Evolutionary conservation across 2,888 invertebrate genomes (phyloP), one percentile per base, ranked within the genome.

Genomic region (Ganaspis brasiliensis): DNA sequence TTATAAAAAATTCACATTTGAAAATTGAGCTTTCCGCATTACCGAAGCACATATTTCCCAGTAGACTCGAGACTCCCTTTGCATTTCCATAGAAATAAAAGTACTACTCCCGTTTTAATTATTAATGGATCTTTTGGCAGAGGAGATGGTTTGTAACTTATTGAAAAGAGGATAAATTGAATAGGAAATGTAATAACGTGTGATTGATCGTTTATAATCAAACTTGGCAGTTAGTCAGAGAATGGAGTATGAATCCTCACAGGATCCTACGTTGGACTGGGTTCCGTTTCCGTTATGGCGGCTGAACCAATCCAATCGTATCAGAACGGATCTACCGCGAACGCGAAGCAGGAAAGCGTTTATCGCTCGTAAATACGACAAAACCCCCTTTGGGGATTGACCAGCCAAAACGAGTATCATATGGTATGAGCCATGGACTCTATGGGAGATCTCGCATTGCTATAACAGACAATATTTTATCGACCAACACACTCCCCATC

Each of bases 321-420:
- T 67, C 67, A 45, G 45, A 26, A 67, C 45, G 45, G 67, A 67
- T 49, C 67, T 67, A 10, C 67, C 67, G 45, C 26, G 67, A 49
- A 67, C 67, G 45, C 67, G 67, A 67, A 67, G 24, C 67, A 67
- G 67, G 67, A 67, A 67, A 67, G 45, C 67, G 67, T 67, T 67
- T 45, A 67, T 67, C 67, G 67, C 45, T 67, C 67, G 67, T 67
- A 67, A 67, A 67, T 67, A 67, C 67, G 67, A 67, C 67, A 45
- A 40, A 40, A 24, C 45, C 24, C 67, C 45, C 45, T 67, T 67
- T 24, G 67, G 67, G 67, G 24, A 67, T 24, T 67, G 67, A 67
- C 16, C 67, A 49, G 14, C 24, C 45, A 21, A 67, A 45, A 21
- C 67, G 40, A 40, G 21, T 67, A 63, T 67, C 67, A 45, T 67